phyloP scores from a whole-genome alignment of 2,888 invertebrate species.

The Bombyx huttoni region DNA sequence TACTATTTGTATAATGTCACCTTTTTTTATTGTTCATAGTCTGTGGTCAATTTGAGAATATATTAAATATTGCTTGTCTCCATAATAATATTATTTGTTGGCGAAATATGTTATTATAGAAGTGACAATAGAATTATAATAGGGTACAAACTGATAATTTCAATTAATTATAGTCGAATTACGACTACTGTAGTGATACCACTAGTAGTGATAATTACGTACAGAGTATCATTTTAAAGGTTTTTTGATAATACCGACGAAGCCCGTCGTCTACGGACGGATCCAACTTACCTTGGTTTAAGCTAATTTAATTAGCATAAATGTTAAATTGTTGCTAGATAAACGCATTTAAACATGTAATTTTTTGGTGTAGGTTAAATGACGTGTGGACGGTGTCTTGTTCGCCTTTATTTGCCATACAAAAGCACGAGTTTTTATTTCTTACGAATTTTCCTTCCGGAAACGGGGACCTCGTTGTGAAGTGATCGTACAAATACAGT shows the following conservation, averaged over 20 bases:
- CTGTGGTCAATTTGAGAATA: too few species aligned
- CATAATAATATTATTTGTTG: too few species aligned
- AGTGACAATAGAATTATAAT: too few species aligned
- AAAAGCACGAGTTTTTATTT: constrained; percentile 10
- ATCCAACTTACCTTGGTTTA: constrained; percentile 19
- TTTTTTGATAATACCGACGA: not conserved
- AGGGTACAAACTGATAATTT: too few species aligned
- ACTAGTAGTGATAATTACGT: too few species aligned
- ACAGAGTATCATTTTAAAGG: too few species aligned
- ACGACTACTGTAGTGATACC: too few species aligned
- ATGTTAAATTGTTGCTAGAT: constrained; percentile 32
- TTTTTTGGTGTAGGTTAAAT: constrained; percentile 46
- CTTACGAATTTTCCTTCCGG: constrained; percentile 17
- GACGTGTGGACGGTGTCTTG: constrained; percentile 42
- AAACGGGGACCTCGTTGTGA: constrained; percentile 8
- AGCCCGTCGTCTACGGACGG: not conserved
- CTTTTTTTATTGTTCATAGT: too few species aligned
- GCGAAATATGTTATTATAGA: too few species aligned
- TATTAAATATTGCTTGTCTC: too few species aligned
- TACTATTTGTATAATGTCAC: too few species aligned
- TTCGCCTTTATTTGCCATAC: constrained; percentile 39
- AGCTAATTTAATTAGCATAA: constrained; percentile 42
- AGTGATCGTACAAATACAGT: not conserved
- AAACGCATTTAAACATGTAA: constrained; percentile 40
- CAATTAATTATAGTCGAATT: too few species aligned